Conservation (phyloP, 2,797 vertebrate species). For the Phyllotis vaccarum region DNA sequence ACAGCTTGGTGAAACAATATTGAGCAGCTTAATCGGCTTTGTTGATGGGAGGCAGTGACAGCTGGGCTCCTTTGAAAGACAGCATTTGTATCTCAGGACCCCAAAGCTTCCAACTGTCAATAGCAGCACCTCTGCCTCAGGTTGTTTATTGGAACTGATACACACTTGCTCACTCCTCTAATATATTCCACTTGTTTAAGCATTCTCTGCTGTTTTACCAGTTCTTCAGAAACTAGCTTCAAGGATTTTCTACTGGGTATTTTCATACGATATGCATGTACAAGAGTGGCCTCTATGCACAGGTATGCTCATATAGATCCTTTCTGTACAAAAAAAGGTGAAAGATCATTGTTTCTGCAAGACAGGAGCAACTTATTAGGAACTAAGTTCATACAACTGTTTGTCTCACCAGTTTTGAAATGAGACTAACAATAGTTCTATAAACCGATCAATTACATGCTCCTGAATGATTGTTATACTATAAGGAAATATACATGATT, state of each 20-base stretch:
- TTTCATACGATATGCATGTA: background rate
- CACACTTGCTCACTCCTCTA: background rate
- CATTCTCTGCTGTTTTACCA: background rate
- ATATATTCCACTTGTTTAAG: background rate
- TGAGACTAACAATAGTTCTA: background rate
- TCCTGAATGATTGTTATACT: background rate
- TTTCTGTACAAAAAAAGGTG: background rate
- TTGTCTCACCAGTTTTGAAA: constrained; percentile 48
- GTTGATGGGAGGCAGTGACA: constrained; percentile 26
- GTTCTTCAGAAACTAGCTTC: constrained; percentile 42
- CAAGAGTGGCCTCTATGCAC: background rate
- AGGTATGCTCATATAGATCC: background rate
- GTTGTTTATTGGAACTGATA: constrained; percentile 2
- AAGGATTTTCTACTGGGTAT: background rate
- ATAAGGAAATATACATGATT: background rate
- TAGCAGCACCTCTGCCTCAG: background rate
- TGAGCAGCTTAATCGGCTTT: constrained; percentile 46
- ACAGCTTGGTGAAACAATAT: constrained; percentile 51
- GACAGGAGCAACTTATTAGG: background rate
- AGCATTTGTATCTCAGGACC: constrained; percentile 4
- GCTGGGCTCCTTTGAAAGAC: constrained; percentile 42
- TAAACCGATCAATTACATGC: background rate
- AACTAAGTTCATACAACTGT: background rate
- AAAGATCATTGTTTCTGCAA: background rate
- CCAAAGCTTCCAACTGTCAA: constrained; percentile 14